phyloP scores from a whole-genome alignment of 2,888 invertebrate species.

The Mamestra brassicae region DNA sequence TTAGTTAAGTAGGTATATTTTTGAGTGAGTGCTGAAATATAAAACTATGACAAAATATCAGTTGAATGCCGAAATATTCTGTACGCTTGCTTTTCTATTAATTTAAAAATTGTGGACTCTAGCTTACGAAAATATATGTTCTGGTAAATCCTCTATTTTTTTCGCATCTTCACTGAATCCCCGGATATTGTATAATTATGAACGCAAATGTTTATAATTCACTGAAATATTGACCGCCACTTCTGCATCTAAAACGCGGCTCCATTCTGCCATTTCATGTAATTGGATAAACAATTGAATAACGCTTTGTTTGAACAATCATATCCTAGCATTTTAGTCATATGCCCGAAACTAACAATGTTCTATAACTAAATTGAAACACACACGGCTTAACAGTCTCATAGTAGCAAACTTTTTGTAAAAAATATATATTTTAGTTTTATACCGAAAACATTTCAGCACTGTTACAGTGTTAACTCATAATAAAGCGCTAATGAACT shows the following conservation, averaged over 20 bases:
- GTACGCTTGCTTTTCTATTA: too few species aligned
- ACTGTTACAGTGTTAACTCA: constrained; percentile 19
- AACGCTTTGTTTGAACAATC: constrained; percentile 36
- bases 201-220: background rate
- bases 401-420: background rate
- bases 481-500: constrained; percentile 28
- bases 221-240: background rate
- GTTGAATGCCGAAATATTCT: too few species aligned
- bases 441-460: background rate
- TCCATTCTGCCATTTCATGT: constrained; percentile 18
- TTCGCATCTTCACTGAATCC: background rate
- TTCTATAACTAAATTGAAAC: constrained; percentile 13
- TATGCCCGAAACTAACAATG: background rate
- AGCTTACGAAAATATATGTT: too few species aligned
- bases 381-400: background rate
- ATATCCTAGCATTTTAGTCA: background rate
- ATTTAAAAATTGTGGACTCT: too few species aligned
- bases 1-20: background rate
- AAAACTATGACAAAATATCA: too few species aligned
- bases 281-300: constrained; percentile 30
- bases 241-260: background rate
- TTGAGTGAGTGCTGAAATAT: too few species aligned
- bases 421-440: background rate
- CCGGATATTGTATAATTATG: background rate
- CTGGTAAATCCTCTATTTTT: too few species aligned